phyloP scores from a whole-genome alignment of 2,888 invertebrate genomes.

The Eilema caniola region DNA sequence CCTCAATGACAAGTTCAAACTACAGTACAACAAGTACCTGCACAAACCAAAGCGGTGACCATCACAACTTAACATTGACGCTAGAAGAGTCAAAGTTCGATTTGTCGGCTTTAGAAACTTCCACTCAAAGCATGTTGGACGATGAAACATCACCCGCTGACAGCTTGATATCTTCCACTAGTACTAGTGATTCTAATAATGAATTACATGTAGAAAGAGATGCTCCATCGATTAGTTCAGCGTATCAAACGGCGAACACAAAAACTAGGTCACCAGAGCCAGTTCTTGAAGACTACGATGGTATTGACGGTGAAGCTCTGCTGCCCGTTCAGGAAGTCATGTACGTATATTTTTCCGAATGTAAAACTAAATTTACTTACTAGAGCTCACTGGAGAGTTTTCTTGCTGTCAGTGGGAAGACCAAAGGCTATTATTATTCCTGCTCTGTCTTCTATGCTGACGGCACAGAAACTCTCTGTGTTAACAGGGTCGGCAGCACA shows the following conservation, averaged over 20 bases:
- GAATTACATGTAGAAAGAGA: slow-evolving; percentile 82
- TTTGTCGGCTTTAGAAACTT: slow-evolving; percentile 89
- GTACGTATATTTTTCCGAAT: slow-evolving; percentile 57
- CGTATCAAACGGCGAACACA: slow-evolving; percentile 84
- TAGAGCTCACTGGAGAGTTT: too few species aligned
- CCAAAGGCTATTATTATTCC: too few species aligned
- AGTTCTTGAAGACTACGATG: slow-evolving; percentile 63
- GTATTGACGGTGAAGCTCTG: slow-evolving; percentile 71
- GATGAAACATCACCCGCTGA: slow-evolving; percentile 95
- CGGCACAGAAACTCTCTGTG: too few species aligned
- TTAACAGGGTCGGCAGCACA: too few species aligned
- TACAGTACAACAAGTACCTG: slow-evolving; percentile 84
- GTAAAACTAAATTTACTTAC: background rate
- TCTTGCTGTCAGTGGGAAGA: too few species aligned
- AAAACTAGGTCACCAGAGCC: slow-evolving; percentile 84
- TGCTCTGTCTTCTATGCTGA: too few species aligned
- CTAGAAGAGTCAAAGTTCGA: slow-evolving; percentile 93
- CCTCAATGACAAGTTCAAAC: slow-evolving; percentile 85
- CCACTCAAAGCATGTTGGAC: slow-evolving; percentile 90
- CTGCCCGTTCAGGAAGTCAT: slow-evolving; percentile 70
- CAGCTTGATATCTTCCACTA: slow-evolving; percentile 89
- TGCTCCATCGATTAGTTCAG: slow-evolving; percentile 74
- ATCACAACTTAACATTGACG: slow-evolving; percentile 87
- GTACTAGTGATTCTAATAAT: slow-evolving; percentile 88
- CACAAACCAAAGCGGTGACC: slow-evolving; percentile 81